phyloP scores from a whole-genome alignment of 1,140 invertebrate genomes.

The Physella acuta region DNA sequence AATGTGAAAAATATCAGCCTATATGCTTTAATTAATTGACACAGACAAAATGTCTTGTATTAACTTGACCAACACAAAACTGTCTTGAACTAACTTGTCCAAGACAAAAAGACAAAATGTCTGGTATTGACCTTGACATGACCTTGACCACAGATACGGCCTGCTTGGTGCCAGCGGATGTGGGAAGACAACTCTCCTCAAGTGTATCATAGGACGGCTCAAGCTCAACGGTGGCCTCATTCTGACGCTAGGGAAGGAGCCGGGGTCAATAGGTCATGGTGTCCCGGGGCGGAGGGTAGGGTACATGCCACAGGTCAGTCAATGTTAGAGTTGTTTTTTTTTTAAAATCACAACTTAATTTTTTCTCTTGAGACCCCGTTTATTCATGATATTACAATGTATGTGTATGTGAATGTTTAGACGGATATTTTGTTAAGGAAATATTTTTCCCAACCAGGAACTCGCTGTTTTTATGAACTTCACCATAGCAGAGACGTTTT shows the following conservation, averaged over 20 bases:
- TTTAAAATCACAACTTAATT: too few species aligned
- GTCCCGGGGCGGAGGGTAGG: slow-evolving; percentile 59
- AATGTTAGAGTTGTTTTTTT: too few species aligned
- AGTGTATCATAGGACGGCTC: slow-evolving; percentile 57
- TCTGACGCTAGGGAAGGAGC: slow-evolving; percentile 52
- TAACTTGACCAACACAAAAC: too few species aligned
- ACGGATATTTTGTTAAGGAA: too few species aligned
- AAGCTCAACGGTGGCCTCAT: slow-evolving; percentile 50
- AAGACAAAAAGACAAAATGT: too few species aligned
- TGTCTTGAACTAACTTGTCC: too few species aligned
- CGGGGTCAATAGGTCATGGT: slow-evolving; percentile 50
- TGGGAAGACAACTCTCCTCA: slow-evolving; percentile 60
- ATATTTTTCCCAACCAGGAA: slow-evolving; percentile 1
- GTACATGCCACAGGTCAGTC: slow-evolving; percentile 62
- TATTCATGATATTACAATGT: too few species aligned
- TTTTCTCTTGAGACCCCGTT: too few species aligned
- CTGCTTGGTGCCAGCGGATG: slow-evolving; percentile 55
- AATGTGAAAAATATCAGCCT: too few species aligned
- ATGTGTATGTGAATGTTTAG: too few species aligned
- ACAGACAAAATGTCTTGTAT: not conserved
- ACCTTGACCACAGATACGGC: slow-evolving; percentile 24
- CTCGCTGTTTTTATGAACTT: slow-evolving; percentile 11
- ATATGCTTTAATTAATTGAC: not conserved
- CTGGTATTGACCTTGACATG: too few species aligned
- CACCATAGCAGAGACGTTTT: slow-evolving; percentile 76